Base-by-base conservation (phyloP, 2,113 vertebrate species). In the Lophius piscatorius region DNA sequence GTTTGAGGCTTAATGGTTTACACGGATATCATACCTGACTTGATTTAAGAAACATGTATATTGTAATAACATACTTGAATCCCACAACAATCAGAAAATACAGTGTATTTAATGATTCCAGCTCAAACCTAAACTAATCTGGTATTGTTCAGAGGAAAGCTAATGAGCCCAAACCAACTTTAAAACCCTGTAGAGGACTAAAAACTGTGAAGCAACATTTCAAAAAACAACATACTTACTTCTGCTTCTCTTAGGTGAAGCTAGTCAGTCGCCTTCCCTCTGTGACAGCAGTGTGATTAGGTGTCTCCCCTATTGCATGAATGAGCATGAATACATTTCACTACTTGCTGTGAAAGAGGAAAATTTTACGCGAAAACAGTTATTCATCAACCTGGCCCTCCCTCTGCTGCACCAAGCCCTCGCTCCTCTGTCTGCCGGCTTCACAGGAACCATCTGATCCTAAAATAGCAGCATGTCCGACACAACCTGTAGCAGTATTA, bases 311-410 rank as follows among this genome's bases (percentile, higher is more conserved):
- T 40, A 35, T 29, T 44, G 10, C 18, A 26, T 63, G 44, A 74
- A 54, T 56, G 41, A 13, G 17, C 8, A 14, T 60, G 77, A 74
- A 60, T 33, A 54, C 18, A 35, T 71, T 5, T 60, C 34, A 54
- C 29, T 16, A 2, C 6, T 6, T 60, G 55, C 45, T 42, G 70
- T 61, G 31, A 40, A 67, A 74, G 64, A 62, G 61, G 60, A 62
- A 71, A 72, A 57, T 49, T 28, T 24, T 46, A 65, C 16, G 57
- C 73, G 59, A 68, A 47, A 58, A 51, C 76, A 78, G 76, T 80
- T 78, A 82, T 55, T 82, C 57, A 73, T 59, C 46, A 62, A 38
- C 61, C 28, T 4, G 5, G 24, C 49, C 70, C 52, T 51, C 36
- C 56, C 56, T 63, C 34, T 46, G 11, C 17, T 20, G 24, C 26